Evolutionary conservation across 1,140 invertebrate genomes (phyloP), one percentile per base, ranked within the genome.

Genomic region (Drosophila kohkoa): DNA sequence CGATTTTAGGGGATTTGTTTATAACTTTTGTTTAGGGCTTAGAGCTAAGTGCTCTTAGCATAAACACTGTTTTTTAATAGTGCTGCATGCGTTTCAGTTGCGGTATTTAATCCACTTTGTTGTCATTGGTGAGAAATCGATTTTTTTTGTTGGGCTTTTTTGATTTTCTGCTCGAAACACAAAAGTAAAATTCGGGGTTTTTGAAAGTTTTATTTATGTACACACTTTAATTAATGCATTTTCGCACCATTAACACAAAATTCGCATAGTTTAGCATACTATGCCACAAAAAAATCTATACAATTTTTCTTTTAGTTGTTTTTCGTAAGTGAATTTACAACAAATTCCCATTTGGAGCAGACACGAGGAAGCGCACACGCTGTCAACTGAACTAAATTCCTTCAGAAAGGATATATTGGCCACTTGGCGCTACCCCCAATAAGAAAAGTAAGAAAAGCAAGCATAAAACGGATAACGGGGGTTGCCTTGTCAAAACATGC

Each of bases 331-430:
- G n/a, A 63, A 69, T 62, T 79, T 35, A 59, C 20, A 75, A 75
- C 49, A 88, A 73, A 65, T 77, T 45, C 71, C 25, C 69, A 70
- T 20, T 38, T 51, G 41, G 73, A 70, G 70, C 65, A 75, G 62
- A 79, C 80, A 82, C 79, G 72, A 77, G 76, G 70, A 77, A 73
- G 77, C 77, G 81, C 81, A 83, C 81, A 83, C 80, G 85, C 85
- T 83, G 80, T 81, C 83, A 87, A 88, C 83, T 87, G 83, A 81
- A 88, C 85, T 78, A 89, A 89, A 88, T 88, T 88, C 83, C 85
- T 82, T 83, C 72, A 89, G 75, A 83, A 70, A 75, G 73, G 75
- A 69, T 72, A 70, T 62, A 65, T 74, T 68, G 71, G 49, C 48
- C 63, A 67, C 55, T 67, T 59, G 45, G 68, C 51, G 41, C 45